phyloP scores from a whole-genome alignment of 2,888 invertebrate species.

The Tetragnatha montana region DNA sequence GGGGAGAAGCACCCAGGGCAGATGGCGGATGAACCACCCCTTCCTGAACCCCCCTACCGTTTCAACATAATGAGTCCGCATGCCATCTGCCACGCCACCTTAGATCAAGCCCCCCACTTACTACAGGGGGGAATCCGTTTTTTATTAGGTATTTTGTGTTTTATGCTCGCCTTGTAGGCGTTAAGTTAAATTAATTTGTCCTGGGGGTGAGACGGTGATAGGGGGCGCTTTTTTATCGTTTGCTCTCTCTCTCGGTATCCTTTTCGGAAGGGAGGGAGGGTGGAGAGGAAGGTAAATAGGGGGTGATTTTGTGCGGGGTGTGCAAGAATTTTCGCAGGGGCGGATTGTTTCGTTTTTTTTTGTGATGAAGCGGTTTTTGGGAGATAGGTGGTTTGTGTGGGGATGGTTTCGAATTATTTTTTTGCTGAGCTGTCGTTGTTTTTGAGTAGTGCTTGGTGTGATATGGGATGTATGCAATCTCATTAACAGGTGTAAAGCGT shows the following conservation, averaged over 20 bases:
- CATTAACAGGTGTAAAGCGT: no score
- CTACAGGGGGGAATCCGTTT: background rate
- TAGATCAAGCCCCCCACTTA: slow-evolving; percentile 59
- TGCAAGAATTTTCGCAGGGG: slow-evolving; percentile 35
- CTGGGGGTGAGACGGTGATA: slow-evolving; percentile 62
- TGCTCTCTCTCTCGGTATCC: slow-evolving; percentile 27
- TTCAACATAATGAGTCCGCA: slow-evolving; percentile 59
- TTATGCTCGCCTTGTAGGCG: slow-evolving; percentile 66
- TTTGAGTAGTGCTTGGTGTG: no score
- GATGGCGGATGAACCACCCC: slow-evolving; percentile 61
- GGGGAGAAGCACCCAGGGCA: slow-evolving; percentile 50
- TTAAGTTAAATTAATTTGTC: slow-evolving; percentile 71
- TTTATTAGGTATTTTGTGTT: slow-evolving; percentile 53
- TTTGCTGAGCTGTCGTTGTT: no score
- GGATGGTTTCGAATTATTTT: no score
- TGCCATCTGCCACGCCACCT: slow-evolving; percentile 62
- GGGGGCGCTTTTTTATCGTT: background rate
- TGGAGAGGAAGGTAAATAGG: slow-evolving; percentile 65
- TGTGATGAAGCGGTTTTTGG: no score
- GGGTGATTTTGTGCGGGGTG: slow-evolving; percentile 31
- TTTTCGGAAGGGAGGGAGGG: slow-evolving; percentile 47
- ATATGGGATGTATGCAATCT: no score
- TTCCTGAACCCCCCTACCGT: slow-evolving; percentile 13
- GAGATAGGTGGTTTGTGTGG: no score
- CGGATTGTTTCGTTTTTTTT: no score